A percentile compares a stretch with the other conserved stretches of the same genome.
phyloP scores from a whole-genome alignment of 1,140 invertebrate species.

The Capitella teleta region DNA sequence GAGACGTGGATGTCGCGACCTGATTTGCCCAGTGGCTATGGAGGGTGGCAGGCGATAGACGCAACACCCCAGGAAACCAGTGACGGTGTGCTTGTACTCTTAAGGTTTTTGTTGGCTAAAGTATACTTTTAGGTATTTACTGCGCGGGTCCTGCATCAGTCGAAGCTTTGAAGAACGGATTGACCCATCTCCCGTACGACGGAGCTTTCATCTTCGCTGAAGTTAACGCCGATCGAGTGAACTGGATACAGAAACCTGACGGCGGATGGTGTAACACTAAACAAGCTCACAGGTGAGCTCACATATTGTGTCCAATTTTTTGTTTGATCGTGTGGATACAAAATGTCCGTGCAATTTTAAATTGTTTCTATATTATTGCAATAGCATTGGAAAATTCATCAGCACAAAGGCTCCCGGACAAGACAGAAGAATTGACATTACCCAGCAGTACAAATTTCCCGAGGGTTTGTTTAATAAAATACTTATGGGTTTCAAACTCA shows the following conservation, averaged over 20 bases:
- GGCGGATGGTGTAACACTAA: constrained; percentile 1
- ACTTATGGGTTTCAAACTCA: too few relatives aligned
- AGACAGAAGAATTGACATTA: constrained; percentile 61
- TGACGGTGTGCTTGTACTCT: constrained; percentile 21
- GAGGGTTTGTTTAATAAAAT: too few relatives aligned
- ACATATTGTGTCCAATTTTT: constrained; percentile 14
- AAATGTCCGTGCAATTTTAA: background rate
- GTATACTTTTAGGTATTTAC: too few relatives aligned
- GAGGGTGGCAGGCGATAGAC: constrained; percentile 67
- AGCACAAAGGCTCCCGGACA: constrained; percentile 75
- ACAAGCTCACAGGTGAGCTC: constrained; percentile 38
- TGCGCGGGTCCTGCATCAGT: constrained; percentile 55
- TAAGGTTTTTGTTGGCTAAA: constrained; percentile 24
- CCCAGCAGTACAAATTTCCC: constrained; percentile 69
- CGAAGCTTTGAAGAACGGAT: constrained; percentile 58
- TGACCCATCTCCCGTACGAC: constrained; percentile 59
- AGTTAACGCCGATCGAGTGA: constrained; percentile 66
- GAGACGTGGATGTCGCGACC: constrained; percentile 83
- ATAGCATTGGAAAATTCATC: constrained; percentile 70
- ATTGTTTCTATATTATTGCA: constrained; percentile 17
- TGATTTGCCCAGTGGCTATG: constrained; percentile 63
- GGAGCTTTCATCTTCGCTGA: constrained; percentile 64
- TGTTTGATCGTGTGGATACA: too few relatives aligned
- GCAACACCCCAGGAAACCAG: constrained; percentile 66
- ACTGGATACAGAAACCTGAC: constrained; percentile 31